phyloP scores from a whole-genome alignment of 2,113 vertebrate genomes.

The Cercopithecus mona region DNA sequence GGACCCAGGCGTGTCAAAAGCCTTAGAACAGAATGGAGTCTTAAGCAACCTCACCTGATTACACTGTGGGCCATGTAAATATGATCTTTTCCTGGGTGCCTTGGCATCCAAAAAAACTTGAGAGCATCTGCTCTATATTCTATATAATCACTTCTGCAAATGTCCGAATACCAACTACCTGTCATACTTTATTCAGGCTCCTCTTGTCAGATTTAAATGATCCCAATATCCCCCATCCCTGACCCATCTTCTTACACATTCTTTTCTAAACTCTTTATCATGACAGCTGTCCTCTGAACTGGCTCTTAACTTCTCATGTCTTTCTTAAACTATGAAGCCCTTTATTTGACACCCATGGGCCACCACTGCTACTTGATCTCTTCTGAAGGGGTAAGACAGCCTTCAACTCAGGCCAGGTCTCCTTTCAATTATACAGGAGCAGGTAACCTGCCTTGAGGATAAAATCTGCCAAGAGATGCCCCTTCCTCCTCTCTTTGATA shows the following conservation, averaged over 20 bases:
- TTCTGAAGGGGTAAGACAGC: background rate
- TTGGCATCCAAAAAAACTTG: background rate
- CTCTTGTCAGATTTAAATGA: background rate
- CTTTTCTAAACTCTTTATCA: background rate
- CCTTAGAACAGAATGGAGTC: background rate
- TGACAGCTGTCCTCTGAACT: background rate
- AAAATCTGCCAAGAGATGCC: background rate
- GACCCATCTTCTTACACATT: background rate
- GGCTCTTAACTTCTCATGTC: background rate
- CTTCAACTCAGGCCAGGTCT: background rate
- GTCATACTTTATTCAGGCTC: background rate
- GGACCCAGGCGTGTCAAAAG: background rate
- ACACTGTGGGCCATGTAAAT: background rate
- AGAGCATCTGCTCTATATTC: background rate
- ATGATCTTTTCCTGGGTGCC: background rate
- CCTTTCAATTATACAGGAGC: background rate
- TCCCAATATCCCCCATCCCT: background rate
- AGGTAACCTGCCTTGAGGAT: background rate
- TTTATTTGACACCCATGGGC: background rate
- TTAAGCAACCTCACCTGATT: background rate
- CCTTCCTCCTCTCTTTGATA: background rate
- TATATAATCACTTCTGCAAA: background rate
- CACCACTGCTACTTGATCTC: background rate
- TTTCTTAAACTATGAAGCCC: background rate
- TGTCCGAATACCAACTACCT: background rate